Conservation (phyloP, 2,113 vertebrate species). For the Hypomesus transpacificus region DNA sequence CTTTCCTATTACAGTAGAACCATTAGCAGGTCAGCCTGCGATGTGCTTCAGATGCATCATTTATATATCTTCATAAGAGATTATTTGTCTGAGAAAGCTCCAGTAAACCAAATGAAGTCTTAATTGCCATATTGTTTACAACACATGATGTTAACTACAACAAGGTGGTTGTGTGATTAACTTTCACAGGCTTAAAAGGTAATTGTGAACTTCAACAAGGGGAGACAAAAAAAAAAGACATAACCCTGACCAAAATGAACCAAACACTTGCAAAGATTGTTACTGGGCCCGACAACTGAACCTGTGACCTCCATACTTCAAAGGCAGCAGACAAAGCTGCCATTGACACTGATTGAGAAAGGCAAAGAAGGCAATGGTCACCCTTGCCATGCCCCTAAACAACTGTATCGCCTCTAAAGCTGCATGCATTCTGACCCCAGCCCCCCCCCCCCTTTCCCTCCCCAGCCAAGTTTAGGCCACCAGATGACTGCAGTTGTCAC, state of each 20-base stretch:
- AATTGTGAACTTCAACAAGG: neutral
- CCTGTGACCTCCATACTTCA: neutral
- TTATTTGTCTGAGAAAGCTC: neutral
- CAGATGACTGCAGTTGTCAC: conserved; percentile 60
- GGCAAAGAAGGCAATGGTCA: conserved; percentile 37
- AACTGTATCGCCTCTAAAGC: conserved; percentile 38
- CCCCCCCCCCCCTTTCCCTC: conserved; percentile 9
- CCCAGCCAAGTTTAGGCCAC: conserved; percentile 49
- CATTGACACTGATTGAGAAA: conserved; percentile 32
- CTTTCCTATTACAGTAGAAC: neutral
- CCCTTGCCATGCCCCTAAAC: conserved; percentile 30
- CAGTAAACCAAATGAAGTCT: neutral
- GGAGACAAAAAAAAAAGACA: no score
- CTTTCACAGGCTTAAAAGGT: neutral
- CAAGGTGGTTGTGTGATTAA: neutral
- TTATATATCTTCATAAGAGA: neutral
- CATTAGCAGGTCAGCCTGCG: neutral
- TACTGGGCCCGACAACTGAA: no score
- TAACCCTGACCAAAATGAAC: no score
- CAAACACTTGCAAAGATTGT: no score
- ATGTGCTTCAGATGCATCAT: neutral
- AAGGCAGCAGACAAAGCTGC: neutral
- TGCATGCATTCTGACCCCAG: neutral
- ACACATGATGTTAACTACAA: neutral
- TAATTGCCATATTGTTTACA: neutral